Conservation (phyloP, 2,797 vertebrate species). For the Hydrocynus forskahlii region DNA sequence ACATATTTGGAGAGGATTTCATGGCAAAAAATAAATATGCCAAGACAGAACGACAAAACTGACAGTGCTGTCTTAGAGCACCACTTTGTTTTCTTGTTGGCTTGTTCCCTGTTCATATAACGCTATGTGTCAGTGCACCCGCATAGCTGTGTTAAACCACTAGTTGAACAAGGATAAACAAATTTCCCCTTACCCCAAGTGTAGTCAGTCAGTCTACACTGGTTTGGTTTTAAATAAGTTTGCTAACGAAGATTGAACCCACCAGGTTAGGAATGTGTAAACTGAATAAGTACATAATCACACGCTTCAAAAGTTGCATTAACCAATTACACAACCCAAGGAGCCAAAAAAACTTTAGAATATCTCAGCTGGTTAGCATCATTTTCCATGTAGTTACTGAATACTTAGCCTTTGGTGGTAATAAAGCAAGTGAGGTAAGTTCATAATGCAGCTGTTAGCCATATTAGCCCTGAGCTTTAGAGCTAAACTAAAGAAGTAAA, state of each 20-base stretch:
- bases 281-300: background rate
- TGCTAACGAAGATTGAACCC: background rate
- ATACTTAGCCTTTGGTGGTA: background rate
- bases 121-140: constrained; percentile 1
- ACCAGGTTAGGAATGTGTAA: background rate
- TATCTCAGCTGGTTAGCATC: no score
- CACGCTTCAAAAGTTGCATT: no score
- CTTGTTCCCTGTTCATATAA: background rate
- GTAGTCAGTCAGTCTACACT: background rate
- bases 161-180: background rate
- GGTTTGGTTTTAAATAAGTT: background rate
- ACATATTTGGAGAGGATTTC: constrained; percentile 20
- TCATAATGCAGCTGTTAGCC: no score
- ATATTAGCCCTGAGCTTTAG: background rate
- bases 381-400: no score
- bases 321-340: no score
- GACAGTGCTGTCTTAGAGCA: background rate
- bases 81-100: background rate
- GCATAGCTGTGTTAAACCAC: background rate
- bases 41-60: background rate
- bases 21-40: constrained; percentile 19
- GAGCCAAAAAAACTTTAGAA: no score
- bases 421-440: background rate
- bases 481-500: background rate
- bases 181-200: background rate